A percentile compares a stretch with the other conserved stretches of the same genome.
Conservation (phyloP, 92 coral and sea anemone genomes). For the Porites lobata region DNA sequence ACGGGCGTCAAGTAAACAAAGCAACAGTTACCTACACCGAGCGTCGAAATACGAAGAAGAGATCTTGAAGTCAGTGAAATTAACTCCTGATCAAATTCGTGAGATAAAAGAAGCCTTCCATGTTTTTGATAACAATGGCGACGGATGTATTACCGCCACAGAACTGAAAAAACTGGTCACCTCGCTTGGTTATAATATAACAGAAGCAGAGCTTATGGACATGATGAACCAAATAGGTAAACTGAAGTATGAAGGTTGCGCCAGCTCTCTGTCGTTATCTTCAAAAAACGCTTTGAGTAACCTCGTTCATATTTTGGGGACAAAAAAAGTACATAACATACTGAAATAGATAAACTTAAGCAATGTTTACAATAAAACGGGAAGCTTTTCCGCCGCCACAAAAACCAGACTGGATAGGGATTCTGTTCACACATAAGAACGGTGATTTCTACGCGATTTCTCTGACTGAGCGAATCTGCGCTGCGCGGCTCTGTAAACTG, state of each 20-base stretch:
- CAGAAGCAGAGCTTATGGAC: slow-evolving; percentile 99
- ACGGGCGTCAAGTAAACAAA: slow-evolving; percentile 13
- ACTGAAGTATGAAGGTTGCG: neutral
- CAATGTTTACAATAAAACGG: too few species aligned
- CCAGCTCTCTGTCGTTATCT: too few species aligned
- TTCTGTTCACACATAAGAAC: too few species aligned
- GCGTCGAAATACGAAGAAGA: slow-evolving; percentile 38
- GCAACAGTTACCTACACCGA: neutral
- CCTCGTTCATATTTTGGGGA: too few species aligned
- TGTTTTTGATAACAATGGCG: slow-evolving; percentile 94
- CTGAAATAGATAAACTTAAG: too few species aligned
- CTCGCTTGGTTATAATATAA: slow-evolving; percentile 96
- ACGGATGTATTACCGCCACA: slow-evolving; percentile 94
- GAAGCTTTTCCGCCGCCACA: too few species aligned
- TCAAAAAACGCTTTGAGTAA: too few species aligned
- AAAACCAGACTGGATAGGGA: too few species aligned
- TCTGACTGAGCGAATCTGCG: too few species aligned
- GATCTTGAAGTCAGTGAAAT: slow-evolving; percentile 3
- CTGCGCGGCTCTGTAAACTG: too few species aligned
- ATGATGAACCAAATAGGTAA: slow-evolving; percentile 99
- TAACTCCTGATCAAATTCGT: slow-evolving; percentile 65
- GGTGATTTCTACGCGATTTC: too few species aligned
- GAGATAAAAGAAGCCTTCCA: slow-evolving; percentile 96
- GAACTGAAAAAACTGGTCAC: slow-evolving; percentile 92
- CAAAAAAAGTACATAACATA: too few species aligned